phyloP scores from a whole-genome alignment of 2,888 invertebrate species.

The Chaitophorus viminalis region DNA sequence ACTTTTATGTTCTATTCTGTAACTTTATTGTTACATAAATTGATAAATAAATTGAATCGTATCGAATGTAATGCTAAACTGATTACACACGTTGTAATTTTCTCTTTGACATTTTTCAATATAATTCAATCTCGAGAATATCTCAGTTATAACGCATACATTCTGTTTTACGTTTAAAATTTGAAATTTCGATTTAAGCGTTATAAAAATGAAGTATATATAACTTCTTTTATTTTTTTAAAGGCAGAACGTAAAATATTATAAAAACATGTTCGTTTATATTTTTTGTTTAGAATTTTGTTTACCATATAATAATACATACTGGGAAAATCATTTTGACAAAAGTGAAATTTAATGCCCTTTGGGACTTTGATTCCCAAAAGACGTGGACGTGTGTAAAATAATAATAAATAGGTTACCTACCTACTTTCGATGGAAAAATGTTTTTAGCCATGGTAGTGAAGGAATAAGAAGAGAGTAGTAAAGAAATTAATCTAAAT shows the following conservation, averaged over 20 bases:
- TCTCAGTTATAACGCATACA: conserved; percentile 19
- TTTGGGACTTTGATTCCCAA: conserved; percentile 11
- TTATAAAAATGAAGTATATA: background rate
- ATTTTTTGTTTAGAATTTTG: background rate
- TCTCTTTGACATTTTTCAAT: conserved; percentile 33
- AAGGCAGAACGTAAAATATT: background rate
- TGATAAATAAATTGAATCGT: conserved; percentile 48
- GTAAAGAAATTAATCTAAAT: conserved; percentile 50
- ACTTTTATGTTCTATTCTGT: conserved; percentile 21
- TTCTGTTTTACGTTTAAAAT: background rate
- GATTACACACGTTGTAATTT: conserved; percentile 50
- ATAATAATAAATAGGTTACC: conserved; percentile 35
- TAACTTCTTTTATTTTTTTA: conserved; percentile 10
- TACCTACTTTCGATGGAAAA: conserved; percentile 21
- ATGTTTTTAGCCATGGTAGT: background rate
- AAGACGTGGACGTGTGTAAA: conserved; percentile 23
- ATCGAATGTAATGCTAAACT: conserved; percentile 39
- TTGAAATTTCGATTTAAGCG: conserved; percentile 7
- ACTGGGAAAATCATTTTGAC: conserved; percentile 28
- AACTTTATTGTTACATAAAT: conserved; percentile 42
- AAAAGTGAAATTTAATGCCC: conserved; percentile 42
- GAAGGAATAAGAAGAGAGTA: background rate
- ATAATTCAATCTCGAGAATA: conserved; percentile 9
- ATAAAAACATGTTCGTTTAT: background rate
- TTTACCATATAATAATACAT: background rate